Conservation (phyloP, 2,888 invertebrate species). For the Lycocerus yunnanus region DNA sequence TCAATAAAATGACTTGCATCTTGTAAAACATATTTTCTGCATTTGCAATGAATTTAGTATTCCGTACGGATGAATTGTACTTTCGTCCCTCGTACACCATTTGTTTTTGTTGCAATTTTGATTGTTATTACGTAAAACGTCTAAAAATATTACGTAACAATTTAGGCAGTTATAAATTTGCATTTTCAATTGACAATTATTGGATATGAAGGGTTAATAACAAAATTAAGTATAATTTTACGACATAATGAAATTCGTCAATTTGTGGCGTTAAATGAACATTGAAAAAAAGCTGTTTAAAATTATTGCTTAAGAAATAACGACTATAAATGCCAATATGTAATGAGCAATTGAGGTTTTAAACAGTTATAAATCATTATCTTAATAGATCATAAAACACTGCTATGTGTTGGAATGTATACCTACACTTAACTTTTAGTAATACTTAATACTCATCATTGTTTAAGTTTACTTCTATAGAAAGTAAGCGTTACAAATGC, state of each 20-base stretch:
- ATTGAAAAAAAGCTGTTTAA: conserved; percentile 30
- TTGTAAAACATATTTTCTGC: conserved; percentile 48
- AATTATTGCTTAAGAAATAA: conserved; percentile 30
- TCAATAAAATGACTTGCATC: conserved; percentile 50
- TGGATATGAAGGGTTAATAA: conserved; percentile 7
- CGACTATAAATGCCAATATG: conserved; percentile 34
- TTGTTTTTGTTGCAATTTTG: background rate
- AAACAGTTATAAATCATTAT: conserved; percentile 36
- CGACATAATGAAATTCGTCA: conserved; percentile 26
- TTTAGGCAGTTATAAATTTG: background rate
- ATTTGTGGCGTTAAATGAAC: conserved; percentile 19
- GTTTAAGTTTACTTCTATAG: conserved; percentile 21
- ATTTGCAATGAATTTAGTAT: conserved; percentile 45
- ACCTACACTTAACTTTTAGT: conserved; percentile 26
- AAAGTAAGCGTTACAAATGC: conserved; percentile 19
- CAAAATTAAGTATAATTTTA: conserved; percentile 18
- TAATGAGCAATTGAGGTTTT: conserved; percentile 33
- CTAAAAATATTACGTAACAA: background rate
- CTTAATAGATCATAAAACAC: conserved; percentile 37
- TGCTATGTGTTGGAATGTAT: conserved; percentile 30
- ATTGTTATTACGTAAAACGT: background rate
- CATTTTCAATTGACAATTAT: background rate
- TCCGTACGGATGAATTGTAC: conserved; percentile 44
- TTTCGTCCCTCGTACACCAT: conserved; percentile 34
- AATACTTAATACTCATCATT: conserved; percentile 24